Base-by-base conservation (phyloP, 2,797 vertebrate species). In the Ctenopoma multispine region DNA sequence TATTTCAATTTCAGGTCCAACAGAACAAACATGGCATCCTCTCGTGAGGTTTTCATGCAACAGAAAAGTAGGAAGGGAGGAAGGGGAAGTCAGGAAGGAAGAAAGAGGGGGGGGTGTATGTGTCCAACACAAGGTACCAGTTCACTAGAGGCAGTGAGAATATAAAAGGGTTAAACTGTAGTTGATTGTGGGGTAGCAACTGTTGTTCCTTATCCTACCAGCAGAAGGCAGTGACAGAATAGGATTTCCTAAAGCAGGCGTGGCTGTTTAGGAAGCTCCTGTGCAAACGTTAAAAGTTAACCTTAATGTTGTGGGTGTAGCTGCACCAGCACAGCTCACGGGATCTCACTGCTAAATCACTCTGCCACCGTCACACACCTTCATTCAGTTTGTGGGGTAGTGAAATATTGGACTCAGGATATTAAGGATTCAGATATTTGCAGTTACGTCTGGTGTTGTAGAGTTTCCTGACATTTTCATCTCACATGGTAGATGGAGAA, bases 31-130 rank as follows among this genome's bases (percentile, higher is more conserved):
- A 90, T 91, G 88, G 88, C 89, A 84, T 90, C 89, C 92, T 93
- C 88, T 59, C 14, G 13, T 64, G 88, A 94, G 88, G 87, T 92
- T 92, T 91, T 94, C 95, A 95, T 95, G 94, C 93, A 94, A 95
- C 93, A 93, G 89, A 94, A 93, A 92, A 90, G 63, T 69, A 77
- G 82, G 75, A 62, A 78, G 67, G 57, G 59, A 75, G 58, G 34
- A 63, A 64, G 59, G 65, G 63, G 49, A 38, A 23, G 47, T 27
- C 4, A 36, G 65, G 71, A 71, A 76, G 70, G 48, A 59, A 51
- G 65, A n/a, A 68, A 68, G 40, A 21, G 51, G 44, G 48, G 38
- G 55, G 48, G 38, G n/a, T 8, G 60, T 86, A 70, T 82, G 85
- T 65, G 80, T 89, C 64, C 73, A 90, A 82, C 83, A 89, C 66